Evolutionary conservation across 2,113 vertebrate genomes (phyloP), one percentile per base, ranked within the genome.

Genomic region (Vimba vimba): DNA sequence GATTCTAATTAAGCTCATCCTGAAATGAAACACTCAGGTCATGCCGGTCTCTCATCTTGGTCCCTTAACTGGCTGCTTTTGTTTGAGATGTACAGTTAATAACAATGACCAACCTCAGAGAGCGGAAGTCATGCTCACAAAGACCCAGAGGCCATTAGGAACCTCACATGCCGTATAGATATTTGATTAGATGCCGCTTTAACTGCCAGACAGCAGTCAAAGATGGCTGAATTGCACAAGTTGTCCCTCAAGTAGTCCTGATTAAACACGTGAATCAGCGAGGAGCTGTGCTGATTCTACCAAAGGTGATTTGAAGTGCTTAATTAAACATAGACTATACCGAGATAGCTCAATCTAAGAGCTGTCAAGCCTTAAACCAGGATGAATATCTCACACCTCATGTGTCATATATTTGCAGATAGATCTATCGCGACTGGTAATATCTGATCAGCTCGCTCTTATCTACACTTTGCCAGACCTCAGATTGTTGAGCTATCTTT

Each of bases 1-100:
- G 87, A 91, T 93, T 94, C 92, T 93, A 94, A 95, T 93, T 94
- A 94, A 94, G 91, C 77, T 92, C 91, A 91, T 94, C 89, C 87
- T 93, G 90, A 94, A 92, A 94, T 88, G 89, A 89, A 93, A 88
- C 83, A 82, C 86, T 90, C 86, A 89, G 91, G 93, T 92, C 90
- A 91, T 88, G 90, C 85, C 90, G 86, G 88, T 91, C 92, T 93
- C 91, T 93, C 93, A 93, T 93, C 91, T 90, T 89, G 88, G 91
- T 92, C 90, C 90, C 89, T 92, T 90, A 90, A 91, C 88, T 90
- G 91, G 90, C 66, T 84, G 89, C 90, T 89, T 92, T 94, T 94
- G 93, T 93, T 92, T 87, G 85, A 88, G 91, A 91, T 92, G 91
- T 93, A 92, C 91, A 92, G 92, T 93, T 92, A 92, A 94, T 94